Base-by-base conservation (phyloP, 2,113 vertebrate species). In the Hydrochoerus hydrochaeris region DNA sequence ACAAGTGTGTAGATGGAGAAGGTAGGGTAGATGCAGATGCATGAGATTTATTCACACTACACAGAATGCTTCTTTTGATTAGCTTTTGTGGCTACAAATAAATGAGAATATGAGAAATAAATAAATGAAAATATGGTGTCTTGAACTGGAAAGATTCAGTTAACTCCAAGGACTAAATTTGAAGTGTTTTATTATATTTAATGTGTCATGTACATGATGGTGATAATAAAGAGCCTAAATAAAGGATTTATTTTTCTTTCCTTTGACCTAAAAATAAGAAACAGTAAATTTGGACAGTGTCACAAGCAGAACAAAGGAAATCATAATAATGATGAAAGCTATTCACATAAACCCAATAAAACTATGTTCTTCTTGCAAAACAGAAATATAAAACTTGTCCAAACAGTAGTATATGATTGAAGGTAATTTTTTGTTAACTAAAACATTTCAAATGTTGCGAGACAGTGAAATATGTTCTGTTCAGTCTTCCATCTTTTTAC, bases 321-420 rank as follows among this genome's bases (percentile, higher is more conserved):
- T 54, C 57, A 69, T 78, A 65, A 60, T 5, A 91, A 63, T 38
- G 3, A 69, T 67, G 28, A 71, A 67, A 20, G 32, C 62, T 65
- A 26, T 75, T 73, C 67, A 54, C 8, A 1, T 26, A 67, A 46
- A 52, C 8, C 26, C n/a, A 85, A 58, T 30, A 0, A 77, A 88
- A 94, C 26, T 14, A n/a, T 58, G 26, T 46, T 87, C 44, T 92
- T 85, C 24, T 95, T 97, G 14, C 83, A 98, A 97, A 26, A 12
- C 95, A 96, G 62, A 91, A 89, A 71, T 97, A 96, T 52, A 96
- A 93, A 41, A 97, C 95, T 94, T 97, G 95, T 10, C 96, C 96
- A 88, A 1, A 69, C 49, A 1, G 5, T 8, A 96, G 95, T 86
- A 3, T 1, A 0, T 97, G 95, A 96, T 71, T 28, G 54, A 69